Evolutionary conservation across 2,113 vertebrate species (phyloP), one percentile per base, ranked within the genome.

Genomic region (Notothenia rossii): DNA sequence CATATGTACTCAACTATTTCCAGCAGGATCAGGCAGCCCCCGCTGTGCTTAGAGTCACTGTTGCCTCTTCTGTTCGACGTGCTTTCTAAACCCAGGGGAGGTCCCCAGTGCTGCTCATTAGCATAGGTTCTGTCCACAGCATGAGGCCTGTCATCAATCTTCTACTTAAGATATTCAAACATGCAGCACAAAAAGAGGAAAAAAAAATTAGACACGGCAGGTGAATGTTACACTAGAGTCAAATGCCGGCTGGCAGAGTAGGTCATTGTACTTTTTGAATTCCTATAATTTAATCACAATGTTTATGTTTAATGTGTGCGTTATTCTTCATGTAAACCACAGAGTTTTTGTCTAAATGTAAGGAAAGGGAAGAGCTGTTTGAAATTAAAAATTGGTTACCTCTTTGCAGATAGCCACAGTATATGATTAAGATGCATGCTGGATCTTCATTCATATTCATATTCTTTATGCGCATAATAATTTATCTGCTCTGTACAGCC

Each of bases 121-220:
- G 83, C 89, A 91, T 91, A 90, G 88, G 74, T 81, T 76, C 83
- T 77, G 76, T 88, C 87, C 81, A 79, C 81, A 55, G 65, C 79
- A 75, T 72, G 68, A 60, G 69, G 72, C 60, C 64, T 73, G 69
- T 84, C 91, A 92, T 91, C 90, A 87, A 89, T 93, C 91, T 88
- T 86, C 72, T 50, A 81, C 66, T 88, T 88, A 86, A 81, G 60
- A 88, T 75, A 91, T 87, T 81, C 81, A 90, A 79, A 89, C 33
- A 6, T 64, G 15, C 15, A 51, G 25, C 13, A 71, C 10, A 70
- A 29, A 48, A 20, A 43, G 25, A 15, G 4, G 36, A 25, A n/a
- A 33, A 49, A 71, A 51, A 70, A 56, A 68, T 48, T 15, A 71
- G 3, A 29, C 10, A 9, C 25, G n/a, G 49, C n/a, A 22, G 17